Evolutionary conservation across 2,113 vertebrate species (phyloP).

Genomic region (Apodemus speciosus): DNA sequence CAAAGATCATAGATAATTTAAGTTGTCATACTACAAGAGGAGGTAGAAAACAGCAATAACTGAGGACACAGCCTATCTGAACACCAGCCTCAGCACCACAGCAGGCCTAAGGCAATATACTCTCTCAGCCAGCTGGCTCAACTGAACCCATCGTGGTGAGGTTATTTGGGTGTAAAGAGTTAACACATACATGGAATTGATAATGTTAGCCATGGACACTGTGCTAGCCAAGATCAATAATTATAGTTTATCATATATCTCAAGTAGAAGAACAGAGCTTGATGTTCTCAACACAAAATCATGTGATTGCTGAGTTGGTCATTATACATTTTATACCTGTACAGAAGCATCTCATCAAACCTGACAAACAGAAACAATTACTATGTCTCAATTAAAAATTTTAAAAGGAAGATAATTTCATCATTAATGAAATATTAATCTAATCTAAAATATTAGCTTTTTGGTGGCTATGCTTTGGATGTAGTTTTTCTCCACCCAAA

Average conservation of each 20-base stretch:
- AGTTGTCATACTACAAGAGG: not conserved
- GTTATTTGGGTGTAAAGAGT: not conserved
- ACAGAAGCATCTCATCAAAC: not conserved
- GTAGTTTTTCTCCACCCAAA: not conserved
- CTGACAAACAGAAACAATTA: not conserved
- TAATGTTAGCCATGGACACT: not conserved
- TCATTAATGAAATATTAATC: not conserved
- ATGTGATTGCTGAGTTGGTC: not conserved
- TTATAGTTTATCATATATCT: not conserved
- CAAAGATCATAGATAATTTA: not conserved
- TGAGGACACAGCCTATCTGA: not conserved
- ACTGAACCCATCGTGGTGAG: not conserved
- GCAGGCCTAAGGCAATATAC: not conserved
- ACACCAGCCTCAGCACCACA: not conserved
- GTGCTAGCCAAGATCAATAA: slow-evolving; percentile 7
- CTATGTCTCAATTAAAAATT: not conserved
- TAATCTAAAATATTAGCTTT: slow-evolving; percentile 39
- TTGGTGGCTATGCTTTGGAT: not conserved
- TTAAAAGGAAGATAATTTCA: not conserved
- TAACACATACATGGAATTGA: not conserved
- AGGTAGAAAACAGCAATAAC: not conserved
- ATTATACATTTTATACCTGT: not conserved
- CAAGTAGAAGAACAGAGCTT: not conserved
- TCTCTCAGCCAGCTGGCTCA: not conserved
- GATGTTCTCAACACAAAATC: not conserved